Base-by-base conservation (phyloP, 2,113 vertebrate genomes). In the Chloebia gouldiae region DNA sequence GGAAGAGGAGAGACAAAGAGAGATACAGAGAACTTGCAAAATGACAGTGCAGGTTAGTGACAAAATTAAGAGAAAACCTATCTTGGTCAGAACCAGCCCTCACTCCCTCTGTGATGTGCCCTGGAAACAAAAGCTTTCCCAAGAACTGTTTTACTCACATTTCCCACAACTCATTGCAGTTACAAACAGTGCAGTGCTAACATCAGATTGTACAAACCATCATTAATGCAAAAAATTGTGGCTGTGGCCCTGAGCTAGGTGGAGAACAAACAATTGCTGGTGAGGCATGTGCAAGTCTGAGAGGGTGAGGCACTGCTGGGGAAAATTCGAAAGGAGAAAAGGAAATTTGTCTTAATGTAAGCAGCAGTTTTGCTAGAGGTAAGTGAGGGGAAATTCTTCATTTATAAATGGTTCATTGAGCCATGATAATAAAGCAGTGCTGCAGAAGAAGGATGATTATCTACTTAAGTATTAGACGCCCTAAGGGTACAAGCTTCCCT, bases 371-470 rank as follows among this genome's bases (percentile, higher is more conserved):
- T 96, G 83, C 94, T 97, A 89, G 94, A 96, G 97, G 94, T 97
- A 97, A 97, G 94, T 92, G 94, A 97, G 96, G 96, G 95, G 89
- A 98, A 98, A 97, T 97, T 97, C 96, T 97, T 98, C 95, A 97
- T 97, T 97, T 97, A 92, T 97, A 98, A 98, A 95, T 17, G 92
- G 96, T 97, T 98, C 94, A 66, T 97, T 98, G 97, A 97, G 97
- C 97, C 97, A 92, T 96, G 97, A 95, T 98, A 98, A 98, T 98
- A 97, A 97, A 98, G 93, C 95, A 96, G 82, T 93, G 88, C 96
- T 97, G 94, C 92, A 92, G 96, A 96, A 96, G 94, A 93, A 96
- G 96, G 97, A 95, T 97, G 98, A 98, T 98, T 98, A 98, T 98
- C 97, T 98, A 96, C 97, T 97, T 97, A 97, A 98, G 97, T 96